Evolutionary conservation across 2,113 vertebrate species (phyloP), one percentile per base, ranked within the genome.

Genomic region (Apteryx owenii): DNA sequence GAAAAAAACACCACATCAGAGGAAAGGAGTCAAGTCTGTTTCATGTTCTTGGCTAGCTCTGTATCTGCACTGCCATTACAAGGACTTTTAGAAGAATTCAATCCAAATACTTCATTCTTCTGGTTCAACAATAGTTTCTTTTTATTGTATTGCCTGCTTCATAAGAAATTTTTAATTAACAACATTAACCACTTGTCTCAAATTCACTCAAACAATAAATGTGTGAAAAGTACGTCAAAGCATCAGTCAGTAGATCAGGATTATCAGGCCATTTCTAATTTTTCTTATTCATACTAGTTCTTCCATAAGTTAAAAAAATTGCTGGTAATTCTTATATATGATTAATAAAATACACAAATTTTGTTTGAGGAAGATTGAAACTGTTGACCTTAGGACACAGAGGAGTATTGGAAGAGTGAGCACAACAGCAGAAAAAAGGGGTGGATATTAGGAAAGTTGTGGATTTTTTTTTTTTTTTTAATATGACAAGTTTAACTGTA

Each of bases 391-490:
- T 58, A 46, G 72, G 26, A 50, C 6, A 25, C 44, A 51, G 10
- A 7, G 4, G 83, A 91, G 42, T 0, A 10, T 9, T 69, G 2
- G 15, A 64, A 29, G 0, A 1, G 12, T 33, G 20, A 88, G 42
- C 13, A 38, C 2, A 54, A 56, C 26, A 56, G 29, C 26, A 29
- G 15, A 17, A 31, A 58, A 53, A 29, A 58, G 20, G 54, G 15
- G 29, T 56, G 15, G 38, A 42, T 65, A 40, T 10, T 42, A 65
- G 64, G 25, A 65, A 26, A 42, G 38, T 16, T 40, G 13, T 60
- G 36, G 36, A 60, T 33, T 60, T 33, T 60, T 19, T 21, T 60
- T n/a, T 60, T 60, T 16, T 33, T 46, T 46, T 46, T 46, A 54
- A 26, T 40, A 20, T 9, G 48, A 12, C 51, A 64, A 38, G 0